phyloP scores from a whole-genome alignment of 1,140 invertebrate species.

The Camponotus pennsylvanicus region DNA sequence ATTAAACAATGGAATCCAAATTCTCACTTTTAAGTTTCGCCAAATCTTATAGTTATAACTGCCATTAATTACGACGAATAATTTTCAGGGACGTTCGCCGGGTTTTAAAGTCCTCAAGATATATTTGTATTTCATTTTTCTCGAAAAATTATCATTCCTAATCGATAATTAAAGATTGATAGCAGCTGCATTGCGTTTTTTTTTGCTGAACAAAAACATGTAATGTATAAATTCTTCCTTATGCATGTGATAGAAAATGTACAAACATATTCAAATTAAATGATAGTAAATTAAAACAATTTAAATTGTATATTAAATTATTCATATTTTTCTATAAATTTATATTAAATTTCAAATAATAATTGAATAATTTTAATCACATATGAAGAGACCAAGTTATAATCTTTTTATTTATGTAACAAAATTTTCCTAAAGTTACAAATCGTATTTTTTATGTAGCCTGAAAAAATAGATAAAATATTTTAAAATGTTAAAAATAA shows the following conservation, averaged over 20 bases:
- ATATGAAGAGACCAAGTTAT: background rate
- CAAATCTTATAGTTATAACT: background rate
- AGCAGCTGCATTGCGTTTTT: constrained; percentile 17
- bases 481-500: constrained; percentile 37
- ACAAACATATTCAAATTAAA: constrained; percentile 1
- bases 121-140: too few relatives aligned
- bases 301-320: background rate
- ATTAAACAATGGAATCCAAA: background rate
- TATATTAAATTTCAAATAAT: background rate
- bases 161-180: background rate
- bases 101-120: background rate
- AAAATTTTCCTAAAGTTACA: constrained; percentile 2
- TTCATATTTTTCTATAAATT: background rate
- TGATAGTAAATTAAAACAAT: background rate
- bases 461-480: constrained; percentile 2
- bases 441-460: background rate
- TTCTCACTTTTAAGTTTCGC: background rate
- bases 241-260: background rate
- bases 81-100: background rate
- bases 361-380: background rate
- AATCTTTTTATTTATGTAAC: constrained; percentile 28
- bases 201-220: constrained; percentile 7
- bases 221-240: background rate
- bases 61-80: too few relatives aligned
- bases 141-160: too few relatives aligned